Percentiles rank a stretch among this genome's conserved stretches.
Evolutionary conservation across 1,140 invertebrate species (phyloP).

Genomic region (Lepidurus apus): DNA sequence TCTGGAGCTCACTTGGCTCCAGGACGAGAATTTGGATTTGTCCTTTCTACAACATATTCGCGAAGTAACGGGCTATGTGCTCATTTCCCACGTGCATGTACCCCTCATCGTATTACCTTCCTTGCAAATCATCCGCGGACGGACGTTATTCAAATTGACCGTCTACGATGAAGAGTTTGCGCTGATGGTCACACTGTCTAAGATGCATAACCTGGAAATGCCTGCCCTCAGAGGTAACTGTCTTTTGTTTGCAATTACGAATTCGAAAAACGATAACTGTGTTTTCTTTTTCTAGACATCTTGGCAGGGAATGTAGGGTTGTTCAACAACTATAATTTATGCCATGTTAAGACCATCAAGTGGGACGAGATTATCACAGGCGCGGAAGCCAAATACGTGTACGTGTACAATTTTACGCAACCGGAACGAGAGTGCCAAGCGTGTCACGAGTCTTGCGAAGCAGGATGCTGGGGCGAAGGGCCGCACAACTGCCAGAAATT

Average conservation of each 20-base stretch:
- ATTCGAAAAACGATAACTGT: not conserved
- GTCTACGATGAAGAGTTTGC: slow-evolving; percentile 76
- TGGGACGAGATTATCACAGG: slow-evolving; percentile 92
- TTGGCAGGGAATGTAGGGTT: slow-evolving; percentile 82
- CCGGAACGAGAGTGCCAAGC: slow-evolving; percentile 70
- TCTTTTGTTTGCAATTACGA: not conserved
- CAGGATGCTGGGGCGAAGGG: slow-evolving; percentile 90
- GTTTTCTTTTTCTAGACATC: slow-evolving; percentile 59
- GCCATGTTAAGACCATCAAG: slow-evolving; percentile 88
- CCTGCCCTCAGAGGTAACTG: slow-evolving; percentile 68
- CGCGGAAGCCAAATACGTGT: slow-evolving; percentile 59
- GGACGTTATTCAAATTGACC: slow-evolving; percentile 81
- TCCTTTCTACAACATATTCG: slow-evolving; percentile 90
- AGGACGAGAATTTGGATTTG: slow-evolving; percentile 76
- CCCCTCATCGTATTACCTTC: slow-evolving; percentile 75
- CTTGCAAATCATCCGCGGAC: slow-evolving; percentile 89
- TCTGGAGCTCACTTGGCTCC: slow-evolving; percentile 88
- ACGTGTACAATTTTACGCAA: slow-evolving; percentile 74
- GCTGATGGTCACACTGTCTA: slow-evolving; percentile 76
- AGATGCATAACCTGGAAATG: slow-evolving; percentile 83
- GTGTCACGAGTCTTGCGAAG: slow-evolving; percentile 70
- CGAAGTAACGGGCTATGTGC: slow-evolving; percentile 88
- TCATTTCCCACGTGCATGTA: slow-evolving; percentile 89
- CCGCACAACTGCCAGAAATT: slow-evolving; percentile 89
- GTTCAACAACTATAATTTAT: slow-evolving; percentile 92